phyloP scores from a whole-genome alignment of 2,888 invertebrate species.

The Lasius fuliginosus region DNA sequence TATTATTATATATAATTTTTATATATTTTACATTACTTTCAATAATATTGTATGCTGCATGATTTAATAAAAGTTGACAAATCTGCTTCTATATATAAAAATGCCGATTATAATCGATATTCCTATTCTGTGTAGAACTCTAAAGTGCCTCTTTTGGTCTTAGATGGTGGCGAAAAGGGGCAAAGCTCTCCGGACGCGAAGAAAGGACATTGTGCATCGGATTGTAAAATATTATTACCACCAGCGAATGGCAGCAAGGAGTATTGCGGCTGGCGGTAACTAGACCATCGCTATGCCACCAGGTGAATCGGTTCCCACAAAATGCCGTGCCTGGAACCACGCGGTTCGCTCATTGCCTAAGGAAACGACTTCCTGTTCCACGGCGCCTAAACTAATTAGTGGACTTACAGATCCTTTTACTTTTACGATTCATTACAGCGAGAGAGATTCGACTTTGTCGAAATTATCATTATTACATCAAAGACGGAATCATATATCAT shows the following conservation, averaged over 20 bases:
- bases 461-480: constrained; percentile 1
- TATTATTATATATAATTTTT: too few species aligned
- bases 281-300: constrained; percentile 77
- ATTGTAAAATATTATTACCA: constrained; percentile 40
- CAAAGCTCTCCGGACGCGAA: not conserved
- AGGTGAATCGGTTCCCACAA: constrained; percentile 81
- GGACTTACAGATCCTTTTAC: constrained; percentile 52
- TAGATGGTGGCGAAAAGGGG: constrained; percentile 3
- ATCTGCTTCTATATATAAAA: not conserved
- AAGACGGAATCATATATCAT: not conserved
- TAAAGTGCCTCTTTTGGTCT: not conserved
- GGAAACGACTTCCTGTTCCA: constrained; percentile 73
- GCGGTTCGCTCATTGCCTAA: constrained; percentile 75
- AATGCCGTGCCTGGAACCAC: constrained; percentile 80
- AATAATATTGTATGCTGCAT: not conserved
- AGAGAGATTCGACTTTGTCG: not conserved
- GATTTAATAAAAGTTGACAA: not conserved
- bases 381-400: constrained; percentile 50
- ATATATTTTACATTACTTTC: not conserved
- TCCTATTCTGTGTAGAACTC: not conserved
- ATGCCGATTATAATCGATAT: not conserved
- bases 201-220: constrained; percentile 3
- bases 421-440: constrained; percentile 9
- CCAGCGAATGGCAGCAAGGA: constrained; percentile 15
- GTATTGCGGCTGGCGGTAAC: constrained; percentile 46